Percentiles rank a stretch among this genome's conserved stretches.
phyloP scores from a whole-genome alignment of 2,113 vertebrate genomes.

The Haemorhous mexicanus region DNA sequence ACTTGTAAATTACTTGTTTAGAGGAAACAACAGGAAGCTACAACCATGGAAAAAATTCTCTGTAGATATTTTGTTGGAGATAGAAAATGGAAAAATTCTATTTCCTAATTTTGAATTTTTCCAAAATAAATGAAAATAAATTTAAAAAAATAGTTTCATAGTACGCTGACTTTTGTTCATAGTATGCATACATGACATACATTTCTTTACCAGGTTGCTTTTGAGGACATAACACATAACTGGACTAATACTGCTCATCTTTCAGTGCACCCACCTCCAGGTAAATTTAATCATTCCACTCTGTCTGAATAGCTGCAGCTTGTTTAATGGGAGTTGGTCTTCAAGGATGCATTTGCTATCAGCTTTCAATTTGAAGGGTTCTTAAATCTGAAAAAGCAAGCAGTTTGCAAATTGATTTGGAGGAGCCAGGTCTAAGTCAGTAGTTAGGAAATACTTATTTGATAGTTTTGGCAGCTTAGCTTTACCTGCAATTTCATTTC shows the following conservation, averaged over 20 bases:
- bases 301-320: not conserved
- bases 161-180: too few relatives aligned
- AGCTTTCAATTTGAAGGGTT: conserved; percentile 10
- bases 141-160: not conserved
- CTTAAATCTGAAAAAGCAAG: conserved; percentile 8
- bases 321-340: not conserved
- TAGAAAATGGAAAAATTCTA: rapidly evolving
- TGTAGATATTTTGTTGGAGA: not conserved
- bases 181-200: too few relatives aligned
- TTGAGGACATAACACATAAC: not conserved
- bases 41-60: not conserved
- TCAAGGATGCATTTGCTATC: conserved; percentile 3
- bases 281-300: not conserved
- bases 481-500: conserved; percentile 27
- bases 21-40: not conserved
- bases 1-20: not conserved
- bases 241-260: not conserved
- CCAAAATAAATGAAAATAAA: not conserved
- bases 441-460: conserved; percentile 32
- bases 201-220: not conserved
- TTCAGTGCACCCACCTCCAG: not conserved
- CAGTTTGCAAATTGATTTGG: conserved; percentile 41
- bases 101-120: not conserved
- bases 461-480: not conserved
- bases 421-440: not conserved